Conservation (phyloP, 1,140 invertebrate genomes). For the Drosophila suzukii region DNA sequence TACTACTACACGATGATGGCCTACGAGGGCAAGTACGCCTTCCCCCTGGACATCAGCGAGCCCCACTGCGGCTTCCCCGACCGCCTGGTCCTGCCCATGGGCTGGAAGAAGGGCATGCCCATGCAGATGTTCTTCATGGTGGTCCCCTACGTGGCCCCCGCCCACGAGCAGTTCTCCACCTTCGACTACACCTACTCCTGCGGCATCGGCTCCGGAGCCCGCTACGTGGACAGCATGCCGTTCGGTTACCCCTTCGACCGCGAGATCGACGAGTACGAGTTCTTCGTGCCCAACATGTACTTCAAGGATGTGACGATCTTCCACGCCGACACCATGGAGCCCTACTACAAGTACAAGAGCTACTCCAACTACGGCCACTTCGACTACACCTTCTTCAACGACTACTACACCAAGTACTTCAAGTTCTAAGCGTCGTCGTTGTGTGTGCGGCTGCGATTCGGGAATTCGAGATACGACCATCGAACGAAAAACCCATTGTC, state of each 20-base stretch:
- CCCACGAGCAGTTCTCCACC: constrained; percentile 14
- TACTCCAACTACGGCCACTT: constrained; percentile 64
- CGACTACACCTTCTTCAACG: constrained; percentile 64
- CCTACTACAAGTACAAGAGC: constrained; percentile 65
- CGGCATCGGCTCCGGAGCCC: constrained; percentile 8
- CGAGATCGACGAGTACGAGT: constrained; percentile 13
- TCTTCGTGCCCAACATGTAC: constrained; percentile 72
- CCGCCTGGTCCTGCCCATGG: constrained; percentile 9
- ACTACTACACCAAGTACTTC: constrained; percentile 69
- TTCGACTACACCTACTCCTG: constrained; percentile 18
- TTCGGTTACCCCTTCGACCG: constrained; percentile 14
- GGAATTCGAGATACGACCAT: neutral
- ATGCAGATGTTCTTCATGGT: constrained; percentile 20
- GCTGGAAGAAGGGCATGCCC: constrained; percentile 15
- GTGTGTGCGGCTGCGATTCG: neutral
- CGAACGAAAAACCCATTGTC: constrained; percentile 16
- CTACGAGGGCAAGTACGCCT: constrained; percentile 7
- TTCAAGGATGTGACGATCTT: constrained; percentile 80
- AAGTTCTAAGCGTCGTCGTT: constrained; percentile 34
- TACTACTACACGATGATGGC: constrained; percentile 14
- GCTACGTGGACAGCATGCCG: constrained; percentile 8
- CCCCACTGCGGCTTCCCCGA: constrained; percentile 15
- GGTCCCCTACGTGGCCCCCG: constrained; percentile 7
- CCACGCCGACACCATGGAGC: constrained; percentile 61
- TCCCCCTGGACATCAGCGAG: constrained; percentile 12